Evolutionary conservation across 2,113 vertebrate species (phyloP).

Genomic region (Trinectes maculatus): DNA sequence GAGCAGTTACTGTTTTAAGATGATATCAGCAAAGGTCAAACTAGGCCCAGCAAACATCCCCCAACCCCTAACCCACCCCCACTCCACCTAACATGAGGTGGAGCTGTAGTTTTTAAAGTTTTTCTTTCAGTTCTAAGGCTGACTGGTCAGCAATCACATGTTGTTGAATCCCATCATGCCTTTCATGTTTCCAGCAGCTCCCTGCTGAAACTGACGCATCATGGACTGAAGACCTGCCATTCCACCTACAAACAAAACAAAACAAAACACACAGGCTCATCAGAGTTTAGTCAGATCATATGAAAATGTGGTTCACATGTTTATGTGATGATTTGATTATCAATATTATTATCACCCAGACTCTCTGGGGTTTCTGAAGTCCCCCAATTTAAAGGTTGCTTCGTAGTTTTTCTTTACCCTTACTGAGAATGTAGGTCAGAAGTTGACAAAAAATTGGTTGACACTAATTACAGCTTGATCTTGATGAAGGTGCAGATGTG

Average conservation of each 20-base stretch:
- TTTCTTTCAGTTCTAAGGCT: slow-evolving; percentile 72
- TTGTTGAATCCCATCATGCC: slow-evolving; percentile 99
- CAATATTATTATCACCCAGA: too few species aligned
- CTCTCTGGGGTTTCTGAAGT: too few species aligned
- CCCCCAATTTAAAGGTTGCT: too few species aligned
- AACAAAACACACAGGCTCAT: background rate
- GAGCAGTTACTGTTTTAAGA: background rate
- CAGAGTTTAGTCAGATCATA: too few species aligned
- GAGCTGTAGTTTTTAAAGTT: slow-evolving; percentile 10
- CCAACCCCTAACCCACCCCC: slow-evolving; percentile 12
- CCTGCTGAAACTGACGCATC: slow-evolving; percentile 99
- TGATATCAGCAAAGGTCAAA: background rate
- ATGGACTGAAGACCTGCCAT: slow-evolving; percentile 99
- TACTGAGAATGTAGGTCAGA: too few species aligned
- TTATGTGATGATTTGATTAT: too few species aligned
- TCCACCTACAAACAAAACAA: slow-evolving; percentile 82
- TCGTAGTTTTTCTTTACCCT: too few species aligned
- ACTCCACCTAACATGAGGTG: slow-evolving; percentile 15
- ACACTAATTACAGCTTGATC: too few species aligned
- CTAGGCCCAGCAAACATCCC: background rate
- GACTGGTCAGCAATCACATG: slow-evolving; percentile 85
- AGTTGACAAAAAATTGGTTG: too few species aligned
- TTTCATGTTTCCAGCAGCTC: slow-evolving; percentile 98
- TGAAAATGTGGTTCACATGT: too few species aligned
- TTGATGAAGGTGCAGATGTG: background rate